A percentile compares a stretch with the other conserved stretches of the same genome.
phyloP scores from a whole-genome alignment of 2,113 vertebrate genomes.

The Ursus arctos region DNA sequence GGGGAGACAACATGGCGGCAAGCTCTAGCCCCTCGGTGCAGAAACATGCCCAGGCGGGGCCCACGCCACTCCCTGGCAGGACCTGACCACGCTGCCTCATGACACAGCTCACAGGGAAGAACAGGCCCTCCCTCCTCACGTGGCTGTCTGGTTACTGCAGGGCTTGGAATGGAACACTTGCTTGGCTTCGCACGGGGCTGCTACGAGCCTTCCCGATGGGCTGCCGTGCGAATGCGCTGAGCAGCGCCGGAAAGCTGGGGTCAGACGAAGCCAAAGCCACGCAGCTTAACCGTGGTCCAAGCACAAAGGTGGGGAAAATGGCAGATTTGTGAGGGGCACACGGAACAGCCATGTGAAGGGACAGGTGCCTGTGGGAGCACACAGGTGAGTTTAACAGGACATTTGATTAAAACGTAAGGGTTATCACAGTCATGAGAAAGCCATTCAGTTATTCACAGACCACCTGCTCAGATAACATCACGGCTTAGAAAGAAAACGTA shows the following conservation, averaged over 20 bases:
- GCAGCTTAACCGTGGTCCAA: not conserved
- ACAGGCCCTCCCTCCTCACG: constrained; percentile 57
- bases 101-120: constrained; percentile 25
- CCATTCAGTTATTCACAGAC: constrained; percentile 43
- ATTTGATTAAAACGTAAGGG: constrained; percentile 29
- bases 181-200: not conserved
- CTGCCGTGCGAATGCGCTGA: not conserved
- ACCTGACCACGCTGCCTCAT: constrained; percentile 65
- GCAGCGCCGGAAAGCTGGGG: not conserved
- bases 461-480: constrained; percentile 2
- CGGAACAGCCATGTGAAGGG: constrained; percentile 66
- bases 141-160: constrained; percentile 53
- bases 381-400: not conserved
- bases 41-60: not conserved
- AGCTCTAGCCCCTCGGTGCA: not conserved
- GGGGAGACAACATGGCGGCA: not conserved
- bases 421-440: constrained; percentile 38
- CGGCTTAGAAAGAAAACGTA: not conserved
- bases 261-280: not conserved
- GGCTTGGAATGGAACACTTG: not conserved
- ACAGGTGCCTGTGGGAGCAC: not conserved
- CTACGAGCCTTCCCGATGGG: not conserved
- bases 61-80: not conserved
- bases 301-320: not conserved
- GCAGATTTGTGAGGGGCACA: no score